Evolutionary conservation across 2,888 invertebrate species (phyloP), one percentile per base, ranked within the genome.

Genomic region (Tortricodes alternella): DNA sequence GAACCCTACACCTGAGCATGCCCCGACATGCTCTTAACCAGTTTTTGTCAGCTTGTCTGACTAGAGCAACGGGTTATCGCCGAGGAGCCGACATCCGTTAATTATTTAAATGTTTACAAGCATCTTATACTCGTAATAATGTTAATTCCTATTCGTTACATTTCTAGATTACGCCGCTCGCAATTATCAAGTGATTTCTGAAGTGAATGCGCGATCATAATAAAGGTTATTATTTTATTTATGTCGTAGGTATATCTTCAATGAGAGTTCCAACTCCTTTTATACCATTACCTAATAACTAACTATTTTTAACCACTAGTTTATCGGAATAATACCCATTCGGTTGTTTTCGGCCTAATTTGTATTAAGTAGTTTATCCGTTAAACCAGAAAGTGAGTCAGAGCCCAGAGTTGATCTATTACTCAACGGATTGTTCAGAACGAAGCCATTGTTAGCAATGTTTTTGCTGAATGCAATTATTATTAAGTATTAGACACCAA

Each of bases 401-500:
- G 61, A 58, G 29, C 55, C 62, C 66, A 69, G 76, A 77, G 74
- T 76, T 67, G 66, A 65, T 70, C 75, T 76, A 74, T 80, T 80
- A 78, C 74, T 80, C 76, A 83, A 78, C 70, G 73, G 58, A 79
- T 82, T 83, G 80, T 73, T 83, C 83, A 83, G 78, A 81, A 76
- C 74, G 73, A 79, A 77, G 71, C 74, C 73, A 83, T 83, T 83
- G 85, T 80, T 74, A 77, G 73, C 72, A 70, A 57, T 71, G 74
- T 86, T 86, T 86, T 84, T 84, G 80, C 79, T 74, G 67, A 72
- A 65, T 70, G 67, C 80, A 86, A 85, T 86, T 85, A 56, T 50
- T 46, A 46, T 46, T 50, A 85, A n/a, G n/a, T 53, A 48, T 48
- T 50, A 85, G 74, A 78, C 75, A 74, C 68, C 67, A 64, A 65